phyloP scores from a whole-genome alignment of 2,113 vertebrate genomes.

The Cyanistes caeruleus region DNA sequence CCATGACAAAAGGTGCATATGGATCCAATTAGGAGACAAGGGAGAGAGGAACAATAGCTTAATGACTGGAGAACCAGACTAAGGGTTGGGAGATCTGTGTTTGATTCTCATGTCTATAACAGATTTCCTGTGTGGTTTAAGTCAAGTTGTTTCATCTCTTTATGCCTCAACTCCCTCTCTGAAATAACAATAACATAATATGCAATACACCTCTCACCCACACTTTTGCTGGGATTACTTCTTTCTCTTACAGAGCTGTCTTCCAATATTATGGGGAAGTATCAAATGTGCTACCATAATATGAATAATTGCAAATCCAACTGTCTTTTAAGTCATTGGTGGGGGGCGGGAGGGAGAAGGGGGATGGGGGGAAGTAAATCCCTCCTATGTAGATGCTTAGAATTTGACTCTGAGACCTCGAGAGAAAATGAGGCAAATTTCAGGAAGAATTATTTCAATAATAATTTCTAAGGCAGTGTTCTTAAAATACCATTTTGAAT shows the following conservation, averaged over 20 bases:
- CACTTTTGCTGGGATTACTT: neutral
- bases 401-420: neutral
- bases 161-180: neutral
- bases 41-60: neutral
- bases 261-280: neutral
- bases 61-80: neutral
- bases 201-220: neutral
- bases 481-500: neutral
- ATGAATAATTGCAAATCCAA: neutral
- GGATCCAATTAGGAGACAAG: slow-evolving; percentile 3
- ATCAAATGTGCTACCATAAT: neutral
- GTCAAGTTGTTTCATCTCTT: neutral
- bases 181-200: rapidly evolving
- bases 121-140: neutral
- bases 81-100: neutral
- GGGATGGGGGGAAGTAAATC: neutral
- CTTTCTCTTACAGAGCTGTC: neutral
- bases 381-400: neutral
- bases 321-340: neutral
- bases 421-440: neutral
- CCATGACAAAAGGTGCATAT: neutral
- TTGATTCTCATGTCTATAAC: neutral
- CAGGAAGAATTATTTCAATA: neutral
- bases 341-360: rapidly evolving
- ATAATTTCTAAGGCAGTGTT: rapidly evolving